phyloP scores from a whole-genome alignment of 2,113 vertebrate species.

The Rhinolophus ferrumequinum region DNA sequence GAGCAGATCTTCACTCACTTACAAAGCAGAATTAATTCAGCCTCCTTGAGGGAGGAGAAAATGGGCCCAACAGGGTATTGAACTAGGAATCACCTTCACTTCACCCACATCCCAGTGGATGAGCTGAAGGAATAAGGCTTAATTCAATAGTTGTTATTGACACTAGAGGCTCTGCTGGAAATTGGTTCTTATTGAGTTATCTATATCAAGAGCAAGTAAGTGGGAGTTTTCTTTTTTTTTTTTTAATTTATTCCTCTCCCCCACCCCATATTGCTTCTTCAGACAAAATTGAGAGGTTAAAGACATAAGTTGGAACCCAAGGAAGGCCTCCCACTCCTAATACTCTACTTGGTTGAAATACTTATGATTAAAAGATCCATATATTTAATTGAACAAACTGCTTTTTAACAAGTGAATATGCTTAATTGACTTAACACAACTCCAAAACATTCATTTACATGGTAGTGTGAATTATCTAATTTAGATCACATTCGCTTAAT shows the following conservation, averaged over 20 bases:
- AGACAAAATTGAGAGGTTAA: slow-evolving; percentile 25
- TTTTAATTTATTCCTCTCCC: not conserved
- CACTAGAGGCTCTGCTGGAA: not conserved
- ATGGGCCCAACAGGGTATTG: not conserved
- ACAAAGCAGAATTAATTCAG: not conserved
- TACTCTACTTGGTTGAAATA: not conserved
- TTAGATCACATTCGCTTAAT: not conserved
- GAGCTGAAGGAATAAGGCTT: not conserved
- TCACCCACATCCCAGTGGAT: not conserved
- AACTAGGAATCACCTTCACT: not conserved
- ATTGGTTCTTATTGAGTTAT: slow-evolving; percentile 21
- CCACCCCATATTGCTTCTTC: not conserved
- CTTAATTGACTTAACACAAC: not conserved
- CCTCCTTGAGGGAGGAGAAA: not conserved
- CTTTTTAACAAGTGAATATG: not conserved
- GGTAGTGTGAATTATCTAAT: not conserved
- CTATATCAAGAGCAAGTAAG: not conserved
- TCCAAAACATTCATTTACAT: not conserved
- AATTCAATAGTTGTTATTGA: not conserved
- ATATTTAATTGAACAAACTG: not conserved
- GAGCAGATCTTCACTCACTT: not conserved
- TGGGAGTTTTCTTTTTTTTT: too few relatives aligned
- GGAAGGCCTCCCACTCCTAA: not conserved
- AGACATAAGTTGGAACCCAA: not conserved
- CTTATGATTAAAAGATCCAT: not conserved